phyloP scores from a whole-genome alignment of 2,797 vertebrate species.

The Cynopterus sphinx region DNA sequence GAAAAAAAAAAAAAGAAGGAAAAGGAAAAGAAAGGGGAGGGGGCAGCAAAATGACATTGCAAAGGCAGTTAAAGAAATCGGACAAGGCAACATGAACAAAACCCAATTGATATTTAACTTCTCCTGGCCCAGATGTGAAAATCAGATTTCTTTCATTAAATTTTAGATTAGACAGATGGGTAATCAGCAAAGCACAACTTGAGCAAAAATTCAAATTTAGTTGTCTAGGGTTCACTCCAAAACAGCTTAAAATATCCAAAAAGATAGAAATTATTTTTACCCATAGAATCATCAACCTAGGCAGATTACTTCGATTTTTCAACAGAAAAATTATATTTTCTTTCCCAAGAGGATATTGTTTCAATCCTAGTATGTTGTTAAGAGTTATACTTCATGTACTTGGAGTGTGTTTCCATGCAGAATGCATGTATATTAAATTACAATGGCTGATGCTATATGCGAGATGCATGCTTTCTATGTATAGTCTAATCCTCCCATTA shows the following conservation, averaged over 20 bases:
- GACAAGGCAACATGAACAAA: neutral
- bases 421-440: constrained; percentile 27
- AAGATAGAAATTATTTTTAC: neutral
- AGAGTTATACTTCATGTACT: neutral
- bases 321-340: constrained; percentile 27
- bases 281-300: neutral
- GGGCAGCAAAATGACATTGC: neutral
- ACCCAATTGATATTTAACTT: constrained; percentile 1
- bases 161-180: constrained; percentile 28
- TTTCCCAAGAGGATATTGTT: neutral
- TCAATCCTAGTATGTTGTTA: neutral
- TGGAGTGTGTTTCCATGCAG: neutral
- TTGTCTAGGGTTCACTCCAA: neutral
- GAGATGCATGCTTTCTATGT: neutral
- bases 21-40: no score
- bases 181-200: neutral
- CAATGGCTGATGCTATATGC: neutral
- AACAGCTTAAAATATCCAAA: neutral
- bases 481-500: neutral
- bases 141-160: constrained; percentile 40
- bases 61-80: constrained; percentile 55
- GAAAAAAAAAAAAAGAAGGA: no score
- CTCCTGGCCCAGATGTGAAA: neutral
- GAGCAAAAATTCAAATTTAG: neutral
- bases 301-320: neutral